Percentiles rank a stretch among this genome's conserved stretches.
These are phyloP conservation scores for Platyrinchus mystaceus DNA, from an alignment of 2,797 vertebrate species.

Conservation along the genomic window DNA sequence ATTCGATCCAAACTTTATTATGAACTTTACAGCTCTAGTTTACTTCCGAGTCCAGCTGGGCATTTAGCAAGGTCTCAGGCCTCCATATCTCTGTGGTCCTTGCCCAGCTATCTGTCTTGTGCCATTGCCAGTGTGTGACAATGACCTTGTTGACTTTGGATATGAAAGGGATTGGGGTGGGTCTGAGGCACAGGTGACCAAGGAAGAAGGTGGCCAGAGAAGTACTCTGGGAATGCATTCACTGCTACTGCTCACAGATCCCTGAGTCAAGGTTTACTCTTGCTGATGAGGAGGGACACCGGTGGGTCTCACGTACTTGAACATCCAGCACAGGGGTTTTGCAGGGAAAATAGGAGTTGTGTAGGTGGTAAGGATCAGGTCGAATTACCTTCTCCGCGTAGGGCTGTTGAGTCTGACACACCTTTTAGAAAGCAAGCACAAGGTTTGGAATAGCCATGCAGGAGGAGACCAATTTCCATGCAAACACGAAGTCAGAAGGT, in stretches of 20 bases:
- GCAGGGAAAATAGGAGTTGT: not conserved
- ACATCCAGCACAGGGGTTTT: not conserved
- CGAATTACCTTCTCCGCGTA: not conserved
- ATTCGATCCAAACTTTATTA: not conserved
- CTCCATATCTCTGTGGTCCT: no score
- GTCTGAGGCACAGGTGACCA: no score
- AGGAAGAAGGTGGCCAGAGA: no score
- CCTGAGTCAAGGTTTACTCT: not conserved
- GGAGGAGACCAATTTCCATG: not conserved
- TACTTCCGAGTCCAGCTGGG: no score
- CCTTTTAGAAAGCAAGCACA: not conserved
- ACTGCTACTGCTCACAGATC: no score
- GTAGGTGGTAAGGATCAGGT: not conserved
- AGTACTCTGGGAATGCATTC: no score
- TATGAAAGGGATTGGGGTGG: no score
- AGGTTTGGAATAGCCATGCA: not conserved
- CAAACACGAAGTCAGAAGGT: not conserved
- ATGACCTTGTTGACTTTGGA: no score
- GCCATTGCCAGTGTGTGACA: no score
- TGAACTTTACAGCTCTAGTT: no score
- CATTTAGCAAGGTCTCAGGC: no score
- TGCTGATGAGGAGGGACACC: not conserved
- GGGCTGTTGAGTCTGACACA: not conserved
- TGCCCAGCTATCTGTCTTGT: no score
- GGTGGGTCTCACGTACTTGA: fast-evolving